Percentiles rank a stretch among this genome's conserved stretches.
These are phyloP conservation scores for Onthophagus taurus DNA, from an alignment of 1,140 invertebrate genomes.

Conservation along the genomic window DNA sequence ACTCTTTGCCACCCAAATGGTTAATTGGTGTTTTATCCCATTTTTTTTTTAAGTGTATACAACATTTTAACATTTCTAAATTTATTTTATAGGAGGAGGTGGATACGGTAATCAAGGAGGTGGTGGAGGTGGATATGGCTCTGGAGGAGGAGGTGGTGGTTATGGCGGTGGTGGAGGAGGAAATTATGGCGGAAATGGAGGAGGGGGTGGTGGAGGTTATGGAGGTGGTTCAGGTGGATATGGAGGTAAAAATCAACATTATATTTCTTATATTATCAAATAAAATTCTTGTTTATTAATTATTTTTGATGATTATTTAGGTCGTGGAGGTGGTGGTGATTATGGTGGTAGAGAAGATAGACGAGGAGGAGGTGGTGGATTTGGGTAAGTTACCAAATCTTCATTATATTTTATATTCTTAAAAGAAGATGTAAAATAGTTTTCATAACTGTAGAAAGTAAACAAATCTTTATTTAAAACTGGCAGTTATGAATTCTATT, in stretches of 20 bases:
- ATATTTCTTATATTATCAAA: too few relatives aligned
- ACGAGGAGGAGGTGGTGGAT: slow-evolving; percentile 10
- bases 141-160: slow-evolving; percentile 19
- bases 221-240: slow-evolving; percentile 13
- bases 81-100: slow-evolving; percentile 18
- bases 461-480: too few relatives aligned
- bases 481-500: too few relatives aligned
- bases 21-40: background rate
- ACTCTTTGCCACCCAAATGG: background rate
- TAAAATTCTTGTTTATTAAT: background rate
- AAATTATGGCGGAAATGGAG: slow-evolving; percentile 1
- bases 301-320: background rate
- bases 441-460: too few relatives aligned
- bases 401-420: too few relatives aligned
- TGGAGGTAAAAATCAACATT: slow-evolving; percentile 16
- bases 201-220: background rate
- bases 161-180: slow-evolving; percentile 21
- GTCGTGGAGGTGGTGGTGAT: slow-evolving; percentile 6
- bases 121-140: slow-evolving; percentile 15
- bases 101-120: slow-evolving; percentile 15
- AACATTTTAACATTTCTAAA: background rate
- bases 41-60: background rate
- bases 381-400: slow-evolving; percentile 14
- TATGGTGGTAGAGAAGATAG: background rate
- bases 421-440: too few relatives aligned